phyloP scores from a whole-genome alignment of 2,797 vertebrate species.

The Spatula versicolor region DNA sequence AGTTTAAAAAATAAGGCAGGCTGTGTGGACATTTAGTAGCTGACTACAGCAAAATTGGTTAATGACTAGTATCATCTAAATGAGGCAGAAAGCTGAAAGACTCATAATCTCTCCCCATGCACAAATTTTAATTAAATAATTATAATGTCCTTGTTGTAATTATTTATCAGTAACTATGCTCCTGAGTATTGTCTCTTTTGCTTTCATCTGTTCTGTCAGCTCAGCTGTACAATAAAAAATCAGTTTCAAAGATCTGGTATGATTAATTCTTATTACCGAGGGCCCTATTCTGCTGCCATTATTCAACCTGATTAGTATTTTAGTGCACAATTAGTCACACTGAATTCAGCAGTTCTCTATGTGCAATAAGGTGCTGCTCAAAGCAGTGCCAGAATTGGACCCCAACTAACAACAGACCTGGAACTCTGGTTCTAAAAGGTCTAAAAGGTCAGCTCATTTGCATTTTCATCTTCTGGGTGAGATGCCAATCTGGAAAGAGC shows the following conservation, averaged over 20 bases:
- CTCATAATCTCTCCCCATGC: constrained; percentile 80
- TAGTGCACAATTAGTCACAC: constrained; percentile 22
- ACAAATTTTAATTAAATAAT: constrained; percentile 84
- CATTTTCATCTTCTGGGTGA: neutral
- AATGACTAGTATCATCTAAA: constrained; percentile 81
- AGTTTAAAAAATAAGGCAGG: constrained; percentile 71
- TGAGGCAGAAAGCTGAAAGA: constrained; percentile 77
- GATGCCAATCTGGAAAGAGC: neutral
- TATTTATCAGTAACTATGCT: constrained; percentile 82
- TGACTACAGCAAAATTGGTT: constrained; percentile 79
- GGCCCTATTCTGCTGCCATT: constrained; percentile 58
- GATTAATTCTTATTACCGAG: constrained; percentile 68
- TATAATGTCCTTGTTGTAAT: constrained; percentile 79
- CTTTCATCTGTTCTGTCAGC: constrained; percentile 75
- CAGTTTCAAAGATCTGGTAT: constrained; percentile 55
- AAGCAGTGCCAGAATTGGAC: neutral
- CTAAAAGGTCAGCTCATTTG: neutral
- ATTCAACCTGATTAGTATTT: constrained; percentile 54
- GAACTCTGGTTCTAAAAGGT: neutral
- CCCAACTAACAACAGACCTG: neutral
- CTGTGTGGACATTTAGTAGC: constrained; percentile 68
- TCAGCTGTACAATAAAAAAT: constrained; percentile 67
- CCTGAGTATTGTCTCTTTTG: constrained; percentile 76
- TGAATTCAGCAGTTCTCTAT: neutral
- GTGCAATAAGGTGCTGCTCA: neutral